Percentiles rank a stretch among this genome's conserved stretches.
Conservation (phyloP, 2,888 invertebrate genomes). For the Cephus pulcher region DNA sequence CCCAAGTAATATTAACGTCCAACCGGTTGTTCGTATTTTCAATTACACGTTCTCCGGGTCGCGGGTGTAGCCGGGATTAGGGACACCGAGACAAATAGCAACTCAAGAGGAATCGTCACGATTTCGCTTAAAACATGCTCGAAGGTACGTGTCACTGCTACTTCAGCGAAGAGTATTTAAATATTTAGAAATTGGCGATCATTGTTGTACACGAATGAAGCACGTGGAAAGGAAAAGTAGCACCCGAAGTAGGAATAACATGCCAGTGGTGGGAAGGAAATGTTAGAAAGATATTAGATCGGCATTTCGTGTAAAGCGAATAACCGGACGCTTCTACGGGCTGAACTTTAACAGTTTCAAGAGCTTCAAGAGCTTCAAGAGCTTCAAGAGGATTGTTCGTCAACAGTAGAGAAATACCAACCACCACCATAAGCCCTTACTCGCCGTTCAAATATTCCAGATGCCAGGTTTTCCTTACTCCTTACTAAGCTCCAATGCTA, state of each 20-base stretch:
- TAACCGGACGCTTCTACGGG: neutral
- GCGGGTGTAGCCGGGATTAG: no score
- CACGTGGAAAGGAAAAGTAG: neutral
- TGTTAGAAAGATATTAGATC: neutral
- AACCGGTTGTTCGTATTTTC: no score
- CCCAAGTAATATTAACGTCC: no score
- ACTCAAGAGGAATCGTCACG: no score
- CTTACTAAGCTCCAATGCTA: neutral
- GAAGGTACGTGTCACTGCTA: no score
- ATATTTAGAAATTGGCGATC: neutral
- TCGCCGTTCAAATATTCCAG: neutral
- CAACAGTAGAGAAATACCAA: neutral
- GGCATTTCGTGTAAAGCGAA: neutral
- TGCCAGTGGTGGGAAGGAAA: neutral
- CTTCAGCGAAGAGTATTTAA: neutral
- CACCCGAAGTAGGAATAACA: neutral
- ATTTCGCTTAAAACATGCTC: no score
- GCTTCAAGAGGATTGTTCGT: neutral
- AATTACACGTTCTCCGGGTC: no score
- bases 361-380: no score
- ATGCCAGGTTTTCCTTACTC: neutral
- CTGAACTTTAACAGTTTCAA: neutral
- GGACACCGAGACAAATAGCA: no score
- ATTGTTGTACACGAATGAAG: no score
- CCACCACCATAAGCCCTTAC: neutral